These are phyloP conservation scores for Diaphora mendica DNA, from an alignment of 2,888 invertebrate genomes.

Conservation along the genomic window DNA sequence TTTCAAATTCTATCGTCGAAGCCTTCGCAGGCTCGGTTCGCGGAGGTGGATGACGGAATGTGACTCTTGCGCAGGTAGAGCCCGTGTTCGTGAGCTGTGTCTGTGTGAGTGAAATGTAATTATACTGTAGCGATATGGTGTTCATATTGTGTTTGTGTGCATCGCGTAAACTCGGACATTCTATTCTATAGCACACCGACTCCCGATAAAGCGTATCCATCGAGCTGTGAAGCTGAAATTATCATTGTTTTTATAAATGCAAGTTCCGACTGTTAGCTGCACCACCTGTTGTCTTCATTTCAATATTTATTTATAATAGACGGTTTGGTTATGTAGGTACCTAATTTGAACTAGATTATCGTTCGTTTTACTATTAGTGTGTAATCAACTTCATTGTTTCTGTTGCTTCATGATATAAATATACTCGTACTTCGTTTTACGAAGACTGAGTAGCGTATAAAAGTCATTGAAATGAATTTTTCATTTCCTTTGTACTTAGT, in stretches of 20 bases:
- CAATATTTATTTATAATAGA: neutral
- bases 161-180: conserved; percentile 37
- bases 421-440: neutral
- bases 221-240: conserved; percentile 38
- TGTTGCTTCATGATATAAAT: neutral
- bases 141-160: conserved; percentile 55
- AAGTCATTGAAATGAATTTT: neutral
- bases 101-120: conserved; percentile 68
- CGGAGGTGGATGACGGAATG: conserved; percentile 82
- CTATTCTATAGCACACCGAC: conserved; percentile 35
- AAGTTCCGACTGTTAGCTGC: conserved; percentile 27
- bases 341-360: neutral
- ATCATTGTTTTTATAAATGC: conserved; percentile 28
- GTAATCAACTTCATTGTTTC: neutral
- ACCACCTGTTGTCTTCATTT: neutral
- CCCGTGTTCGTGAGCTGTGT: conserved; percentile 54
- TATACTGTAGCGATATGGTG: conserved; percentile 64
- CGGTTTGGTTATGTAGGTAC: neutral
- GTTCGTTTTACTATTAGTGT: neutral
- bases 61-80: conserved; percentile 83
- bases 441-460: neutral
- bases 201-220: conserved; percentile 29
- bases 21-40: conserved; percentile 77
- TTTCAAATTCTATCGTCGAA: conserved; percentile 63
- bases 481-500: neutral